Percentiles rank a stretch among this genome's conserved stretches.
Evolutionary conservation across 1,140 invertebrate genomes (phyloP).

Genomic region (Pachyrhynchus sulphureomaculatus): DNA sequence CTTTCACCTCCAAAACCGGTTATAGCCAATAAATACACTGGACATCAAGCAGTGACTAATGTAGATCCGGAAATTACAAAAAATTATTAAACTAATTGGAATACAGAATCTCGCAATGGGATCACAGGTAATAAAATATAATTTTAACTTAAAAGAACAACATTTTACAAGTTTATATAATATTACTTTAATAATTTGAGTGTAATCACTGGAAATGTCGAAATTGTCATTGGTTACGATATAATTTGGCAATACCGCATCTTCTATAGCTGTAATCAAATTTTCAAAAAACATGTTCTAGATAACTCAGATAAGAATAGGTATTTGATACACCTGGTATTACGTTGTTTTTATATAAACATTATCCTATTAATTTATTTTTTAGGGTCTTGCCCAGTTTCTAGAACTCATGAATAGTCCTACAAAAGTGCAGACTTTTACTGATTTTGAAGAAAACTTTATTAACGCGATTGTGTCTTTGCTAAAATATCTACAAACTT

Average conservation of each 20-base stretch:
- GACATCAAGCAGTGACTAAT: background rate
- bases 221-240: too few species aligned
- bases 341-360: too few species aligned
- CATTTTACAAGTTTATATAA: background rate
- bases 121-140: slow-evolving; percentile 17
- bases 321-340: too few species aligned
- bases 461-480: slow-evolving; percentile 70
- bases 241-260: too few species aligned
- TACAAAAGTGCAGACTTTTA: slow-evolving; percentile 65
- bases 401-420: slow-evolving; percentile 53
- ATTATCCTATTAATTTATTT: slow-evolving; percentile 36
- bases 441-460: slow-evolving; percentile 73
- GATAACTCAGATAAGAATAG: too few species aligned
- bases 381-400: slow-evolving; percentile 69
- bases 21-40: slow-evolving; percentile 10
- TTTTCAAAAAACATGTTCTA: too few species aligned
- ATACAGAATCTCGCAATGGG: slow-evolving; percentile 62
- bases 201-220: too few species aligned
- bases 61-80: slow-evolving; percentile 39
- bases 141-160: too few species aligned
- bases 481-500: slow-evolving; percentile 61
- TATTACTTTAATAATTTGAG: background rate
- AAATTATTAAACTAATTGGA: slow-evolving; percentile 67
- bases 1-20: slow-evolving; percentile 31
- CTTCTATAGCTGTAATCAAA: too few species aligned